phyloP scores from a whole-genome alignment of 2,797 vertebrate genomes.

The Microctenopoma steveboyesi region DNA sequence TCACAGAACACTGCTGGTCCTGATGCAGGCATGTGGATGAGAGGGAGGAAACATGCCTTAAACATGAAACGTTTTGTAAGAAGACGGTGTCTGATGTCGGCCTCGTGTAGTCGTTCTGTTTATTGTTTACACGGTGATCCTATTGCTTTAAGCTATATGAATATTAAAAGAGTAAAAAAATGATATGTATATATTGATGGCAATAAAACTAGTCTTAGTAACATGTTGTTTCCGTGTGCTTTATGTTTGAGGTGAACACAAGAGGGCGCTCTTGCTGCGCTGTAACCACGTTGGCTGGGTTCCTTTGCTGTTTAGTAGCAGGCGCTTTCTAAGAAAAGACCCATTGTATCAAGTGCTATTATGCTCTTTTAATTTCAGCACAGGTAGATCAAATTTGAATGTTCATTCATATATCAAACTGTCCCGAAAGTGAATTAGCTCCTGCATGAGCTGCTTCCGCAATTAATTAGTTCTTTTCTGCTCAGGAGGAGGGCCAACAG shows the following conservation, averaged over 20 bases:
- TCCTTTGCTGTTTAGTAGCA: not conserved
- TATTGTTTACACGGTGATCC: conserved; percentile 59
- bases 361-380: conserved; percentile 44
- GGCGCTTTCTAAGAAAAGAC: conserved; percentile 20
- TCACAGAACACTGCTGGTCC: conserved; percentile 22
- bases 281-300: not conserved
- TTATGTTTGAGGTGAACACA: conserved; percentile 39
- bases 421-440: conserved; percentile 60
- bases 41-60: conserved; percentile 20
- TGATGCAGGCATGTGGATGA: conserved; percentile 10
- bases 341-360: conserved; percentile 47
- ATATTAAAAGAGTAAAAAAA: conserved; percentile 36
- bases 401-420: conserved; percentile 67
- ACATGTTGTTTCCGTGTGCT: conserved; percentile 16
- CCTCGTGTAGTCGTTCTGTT: conserved; percentile 41
- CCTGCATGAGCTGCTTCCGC: conserved; percentile 63
- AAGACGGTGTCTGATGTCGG: conserved; percentile 24
- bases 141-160: conserved; percentile 57
- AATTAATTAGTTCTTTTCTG: conserved; percentile 69
- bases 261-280: conserved; percentile 58
- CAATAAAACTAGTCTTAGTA: conserved; percentile 73
- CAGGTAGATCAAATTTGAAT: conserved; percentile 67
- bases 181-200: conserved; percentile 74
- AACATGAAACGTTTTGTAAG: conserved; percentile 44
- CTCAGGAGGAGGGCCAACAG: conserved; percentile 65